phyloP scores from a whole-genome alignment of 2,113 vertebrate species.

The Dasyurus viverrinus region DNA sequence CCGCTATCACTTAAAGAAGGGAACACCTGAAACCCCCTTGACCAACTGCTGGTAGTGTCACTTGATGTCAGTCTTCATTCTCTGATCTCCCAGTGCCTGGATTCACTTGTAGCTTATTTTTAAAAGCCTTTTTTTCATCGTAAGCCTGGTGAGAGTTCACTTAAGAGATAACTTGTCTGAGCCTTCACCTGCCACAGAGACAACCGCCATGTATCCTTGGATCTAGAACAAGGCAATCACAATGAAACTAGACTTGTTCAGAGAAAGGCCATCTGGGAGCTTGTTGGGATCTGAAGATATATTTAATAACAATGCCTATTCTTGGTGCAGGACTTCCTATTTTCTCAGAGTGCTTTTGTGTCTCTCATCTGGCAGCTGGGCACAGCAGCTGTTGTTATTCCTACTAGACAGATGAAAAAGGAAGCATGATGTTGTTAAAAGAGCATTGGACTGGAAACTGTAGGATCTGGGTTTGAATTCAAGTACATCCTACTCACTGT shows the following conservation, averaged over 20 bases:
- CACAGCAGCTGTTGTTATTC: background rate
- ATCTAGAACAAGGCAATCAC: slow-evolving; percentile 3
- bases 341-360: background rate
- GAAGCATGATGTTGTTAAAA: background rate
- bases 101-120: background rate
- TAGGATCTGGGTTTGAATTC: slow-evolving; percentile 1
- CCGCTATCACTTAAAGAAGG: background rate
- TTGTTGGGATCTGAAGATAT: slow-evolving; percentile 3
- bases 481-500: background rate
- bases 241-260: background rate
- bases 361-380: slow-evolving; percentile 2
- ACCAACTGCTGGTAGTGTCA: background rate
- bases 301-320: background rate
- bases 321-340: background rate
- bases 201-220: background rate
- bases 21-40: background rate
- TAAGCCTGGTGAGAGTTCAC: slow-evolving; percentile 18
- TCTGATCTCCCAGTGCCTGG: background rate
- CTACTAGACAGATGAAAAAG: background rate
- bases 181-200: background rate
- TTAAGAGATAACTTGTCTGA: background rate
- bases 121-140: slow-evolving; percentile 1
- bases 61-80: background rate
- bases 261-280: background rate
- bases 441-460: background rate